phyloP scores from a whole-genome alignment of 2,113 vertebrate species.

The Barnardius zonarius region DNA sequence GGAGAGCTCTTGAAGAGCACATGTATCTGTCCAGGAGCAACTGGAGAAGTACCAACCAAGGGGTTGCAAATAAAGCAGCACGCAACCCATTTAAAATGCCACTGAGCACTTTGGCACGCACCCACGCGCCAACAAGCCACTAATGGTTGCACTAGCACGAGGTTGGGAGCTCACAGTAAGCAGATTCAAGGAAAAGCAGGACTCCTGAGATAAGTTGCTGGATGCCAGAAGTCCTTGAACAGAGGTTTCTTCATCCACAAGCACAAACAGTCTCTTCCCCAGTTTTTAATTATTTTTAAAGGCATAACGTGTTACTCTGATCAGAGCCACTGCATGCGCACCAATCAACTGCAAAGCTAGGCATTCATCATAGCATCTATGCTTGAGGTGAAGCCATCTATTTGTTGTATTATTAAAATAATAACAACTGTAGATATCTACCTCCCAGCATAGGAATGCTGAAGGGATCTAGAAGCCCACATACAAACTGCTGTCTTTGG shows the following conservation, averaged over 20 bases:
- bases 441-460: background rate
- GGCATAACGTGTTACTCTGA: rapidly evolving
- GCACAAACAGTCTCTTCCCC: background rate
- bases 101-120: background rate
- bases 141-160: background rate
- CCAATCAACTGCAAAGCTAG: background rate
- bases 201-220: background rate
- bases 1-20: background rate
- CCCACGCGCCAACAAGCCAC: background rate
- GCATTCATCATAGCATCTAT: background rate
- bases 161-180: background rate
- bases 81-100: background rate
- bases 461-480: background rate
- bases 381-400: background rate
- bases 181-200: background rate
- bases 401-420: background rate
- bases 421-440: background rate
- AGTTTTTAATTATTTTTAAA: background rate
- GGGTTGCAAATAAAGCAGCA: background rate
- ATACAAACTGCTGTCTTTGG: background rate
- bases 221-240: background rate
- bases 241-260: background rate
- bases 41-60: background rate
- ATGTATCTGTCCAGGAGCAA: background rate
- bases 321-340: background rate